These are phyloP conservation scores for Conus canariensis DNA, from an alignment of 2,888 invertebrate species.

Conservation along the genomic window DNA sequence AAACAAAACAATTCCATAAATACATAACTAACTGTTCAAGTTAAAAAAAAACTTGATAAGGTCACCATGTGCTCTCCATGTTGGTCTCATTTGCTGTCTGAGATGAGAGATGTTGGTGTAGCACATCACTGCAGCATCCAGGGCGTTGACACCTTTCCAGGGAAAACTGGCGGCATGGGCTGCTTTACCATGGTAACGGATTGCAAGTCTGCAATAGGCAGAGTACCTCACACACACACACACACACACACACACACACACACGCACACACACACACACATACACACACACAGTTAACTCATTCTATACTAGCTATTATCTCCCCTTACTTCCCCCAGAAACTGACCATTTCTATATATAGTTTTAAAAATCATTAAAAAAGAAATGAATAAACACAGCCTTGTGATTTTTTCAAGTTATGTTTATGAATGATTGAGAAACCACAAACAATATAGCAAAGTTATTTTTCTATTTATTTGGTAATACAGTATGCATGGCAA, in stretches of 20 bases:
- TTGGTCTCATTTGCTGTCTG: conserved; percentile 78
- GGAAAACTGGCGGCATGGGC: conserved; percentile 59
- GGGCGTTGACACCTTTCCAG: conserved; percentile 76
- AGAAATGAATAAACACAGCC: too few relatives aligned
- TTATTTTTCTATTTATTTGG: too few relatives aligned
- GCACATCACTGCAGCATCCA: conserved; percentile 75
- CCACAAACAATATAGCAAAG: too few relatives aligned
- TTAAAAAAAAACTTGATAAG: not conserved
- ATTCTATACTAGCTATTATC: not conserved
- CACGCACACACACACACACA: not conserved
- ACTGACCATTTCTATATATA: too few relatives aligned
- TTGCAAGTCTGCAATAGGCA: conserved; percentile 43
- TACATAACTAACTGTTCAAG: not conserved
- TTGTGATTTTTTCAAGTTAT: too few relatives aligned
- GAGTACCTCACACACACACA: not conserved
- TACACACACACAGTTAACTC: not conserved
- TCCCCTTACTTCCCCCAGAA: too few relatives aligned
- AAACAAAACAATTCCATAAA: too few relatives aligned
- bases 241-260: not conserved
- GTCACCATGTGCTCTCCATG: conserved; percentile 77
- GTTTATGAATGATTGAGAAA: too few relatives aligned
- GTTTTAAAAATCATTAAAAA: not conserved
- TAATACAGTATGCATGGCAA: too few relatives aligned
- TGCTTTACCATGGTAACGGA: conserved; percentile 54
- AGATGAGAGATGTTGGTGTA: conserved; percentile 72